A percentile compares a stretch with the other conserved stretches of the same genome.
These are phyloP conservation scores for Rhineura floridana DNA, from an alignment of 2,113 vertebrate species.

Conservation along the genomic window DNA sequence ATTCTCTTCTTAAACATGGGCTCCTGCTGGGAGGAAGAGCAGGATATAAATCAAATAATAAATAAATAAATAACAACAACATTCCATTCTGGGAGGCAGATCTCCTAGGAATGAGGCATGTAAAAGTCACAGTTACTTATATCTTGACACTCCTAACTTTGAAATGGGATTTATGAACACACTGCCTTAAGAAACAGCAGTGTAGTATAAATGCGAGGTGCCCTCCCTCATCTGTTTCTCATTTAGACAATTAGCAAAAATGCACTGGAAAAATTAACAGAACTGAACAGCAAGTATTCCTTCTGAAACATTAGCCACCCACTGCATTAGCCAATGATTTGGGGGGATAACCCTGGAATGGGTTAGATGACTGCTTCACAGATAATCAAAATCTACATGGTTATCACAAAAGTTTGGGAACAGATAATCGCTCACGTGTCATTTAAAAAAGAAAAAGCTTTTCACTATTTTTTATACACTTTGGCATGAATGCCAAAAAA, in stretches of 20 bases:
- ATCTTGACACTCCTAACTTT: slow-evolving; percentile 1
- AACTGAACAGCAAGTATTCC: neutral
- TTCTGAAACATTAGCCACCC: slow-evolving; percentile 30
- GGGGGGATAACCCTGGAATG: neutral
- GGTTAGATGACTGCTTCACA: slow-evolving; percentile 10
- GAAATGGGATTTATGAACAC: slow-evolving; percentile 38
- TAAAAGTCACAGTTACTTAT: slow-evolving; percentile 14
- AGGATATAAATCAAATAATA: too few relatives aligned
- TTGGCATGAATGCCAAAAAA: slow-evolving; percentile 56
- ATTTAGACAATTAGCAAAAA: slow-evolving; percentile 66
- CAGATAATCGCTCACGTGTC: neutral
- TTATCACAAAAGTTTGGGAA: slow-evolving; percentile 39
- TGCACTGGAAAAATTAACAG: slow-evolving; percentile 29
- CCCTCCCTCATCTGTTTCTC: slow-evolving; percentile 53
- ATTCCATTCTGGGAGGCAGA: neutral
- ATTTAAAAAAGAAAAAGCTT: slow-evolving; percentile 32
- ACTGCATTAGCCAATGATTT: slow-evolving; percentile 35
- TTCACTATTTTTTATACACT: slow-evolving; percentile 41
- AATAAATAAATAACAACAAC: too few relatives aligned
- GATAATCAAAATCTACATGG: slow-evolving; percentile 45
- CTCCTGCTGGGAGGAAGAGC: too few relatives aligned
- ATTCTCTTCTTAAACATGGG: too few relatives aligned
- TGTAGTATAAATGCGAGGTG: slow-evolving; percentile 43
- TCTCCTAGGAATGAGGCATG: neutral
- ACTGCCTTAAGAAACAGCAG: slow-evolving; percentile 50